These are phyloP conservation scores for Leuciscus idus DNA, from an alignment of 2,113 vertebrate genomes.

Conservation along the genomic window DNA sequence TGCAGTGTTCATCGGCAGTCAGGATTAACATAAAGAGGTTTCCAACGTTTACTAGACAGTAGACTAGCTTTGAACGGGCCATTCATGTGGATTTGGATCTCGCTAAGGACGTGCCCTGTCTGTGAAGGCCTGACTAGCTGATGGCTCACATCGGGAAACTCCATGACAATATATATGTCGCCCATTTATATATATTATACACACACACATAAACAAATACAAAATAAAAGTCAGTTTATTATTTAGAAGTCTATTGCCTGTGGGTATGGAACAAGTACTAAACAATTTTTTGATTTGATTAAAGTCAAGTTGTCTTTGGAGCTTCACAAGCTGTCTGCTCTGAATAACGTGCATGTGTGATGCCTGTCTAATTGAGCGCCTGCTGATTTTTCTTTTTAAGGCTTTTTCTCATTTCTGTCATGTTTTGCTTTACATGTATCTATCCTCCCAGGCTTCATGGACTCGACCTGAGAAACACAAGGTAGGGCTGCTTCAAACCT, in stretches of 20 bases:
- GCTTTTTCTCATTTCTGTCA: slow-evolving; percentile 14
- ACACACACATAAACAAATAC: too few species aligned
- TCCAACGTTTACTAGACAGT: too few species aligned
- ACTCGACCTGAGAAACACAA: slow-evolving; percentile 96
- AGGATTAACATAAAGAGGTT: too few species aligned
- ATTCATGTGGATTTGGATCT: too few species aligned
- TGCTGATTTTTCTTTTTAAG: slow-evolving; percentile 1
- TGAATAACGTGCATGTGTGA: neutral
- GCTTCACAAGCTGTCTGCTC: neutral
- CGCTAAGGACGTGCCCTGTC: too few species aligned
- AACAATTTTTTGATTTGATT: neutral
- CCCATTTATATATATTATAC: too few species aligned
- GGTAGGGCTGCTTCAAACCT: slow-evolving; percentile 88
- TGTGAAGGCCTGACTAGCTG: too few species aligned
- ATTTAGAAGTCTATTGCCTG: neutral
- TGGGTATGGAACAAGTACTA: neutral
- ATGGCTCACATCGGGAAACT: too few species aligned
- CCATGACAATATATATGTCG: too few species aligned
- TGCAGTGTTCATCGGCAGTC: too few species aligned
- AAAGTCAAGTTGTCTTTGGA: neutral
- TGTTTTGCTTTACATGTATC: slow-evolving; percentile 82
- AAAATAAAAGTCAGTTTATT: neutral
- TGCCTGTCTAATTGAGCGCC: neutral
- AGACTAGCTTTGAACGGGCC: too few species aligned
- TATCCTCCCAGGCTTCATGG: slow-evolving; percentile 96